These are phyloP conservation scores for Eudemis profundana DNA, from an alignment of 2,888 invertebrate species.

Conservation along the genomic window DNA sequence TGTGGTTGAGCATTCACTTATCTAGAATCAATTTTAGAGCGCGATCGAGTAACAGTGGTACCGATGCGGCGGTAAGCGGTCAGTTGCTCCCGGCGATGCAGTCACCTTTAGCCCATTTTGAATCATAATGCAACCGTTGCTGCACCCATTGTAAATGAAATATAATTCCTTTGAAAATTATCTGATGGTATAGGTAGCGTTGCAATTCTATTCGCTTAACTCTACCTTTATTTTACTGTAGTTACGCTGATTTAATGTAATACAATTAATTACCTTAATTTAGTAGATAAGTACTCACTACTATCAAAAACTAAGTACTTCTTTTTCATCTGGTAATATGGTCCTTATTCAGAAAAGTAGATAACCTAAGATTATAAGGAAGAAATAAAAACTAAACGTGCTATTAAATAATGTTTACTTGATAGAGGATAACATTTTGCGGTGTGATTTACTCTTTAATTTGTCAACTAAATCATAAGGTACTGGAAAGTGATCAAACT, in stretches of 20 bases:
- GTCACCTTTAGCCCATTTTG: slow-evolving; percentile 59
- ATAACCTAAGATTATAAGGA: too few species aligned
- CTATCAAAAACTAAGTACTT: too few species aligned
- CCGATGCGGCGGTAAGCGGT: slow-evolving; percentile 34
- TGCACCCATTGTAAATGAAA: slow-evolving; percentile 44
- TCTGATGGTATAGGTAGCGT: background rate
- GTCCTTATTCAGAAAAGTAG: too few species aligned
- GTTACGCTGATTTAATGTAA: background rate
- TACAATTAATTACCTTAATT: too few species aligned
- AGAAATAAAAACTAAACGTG: background rate
- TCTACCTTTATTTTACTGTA: too few species aligned
- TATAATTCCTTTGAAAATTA: slow-evolving; percentile 17
- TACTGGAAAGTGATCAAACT: slow-evolving; percentile 33
- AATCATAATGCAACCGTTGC: slow-evolving; percentile 51
- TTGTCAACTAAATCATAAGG: slow-evolving; percentile 29
- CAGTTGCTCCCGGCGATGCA: slow-evolving; percentile 49
- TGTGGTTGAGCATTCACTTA: slow-evolving; percentile 34
- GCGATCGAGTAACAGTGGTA: slow-evolving; percentile 37
- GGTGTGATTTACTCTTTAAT: slow-evolving; percentile 20
- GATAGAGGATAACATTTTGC: slow-evolving; percentile 10
- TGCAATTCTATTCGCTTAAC: background rate
- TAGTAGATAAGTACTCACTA: too few species aligned
- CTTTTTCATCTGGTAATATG: too few species aligned
- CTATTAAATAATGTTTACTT: background rate
- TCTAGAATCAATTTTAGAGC: background rate